These are phyloP conservation scores for Chrysomallon squamiferum DNA, from an alignment of 1,140 invertebrate genomes.

Conservation along the genomic window DNA sequence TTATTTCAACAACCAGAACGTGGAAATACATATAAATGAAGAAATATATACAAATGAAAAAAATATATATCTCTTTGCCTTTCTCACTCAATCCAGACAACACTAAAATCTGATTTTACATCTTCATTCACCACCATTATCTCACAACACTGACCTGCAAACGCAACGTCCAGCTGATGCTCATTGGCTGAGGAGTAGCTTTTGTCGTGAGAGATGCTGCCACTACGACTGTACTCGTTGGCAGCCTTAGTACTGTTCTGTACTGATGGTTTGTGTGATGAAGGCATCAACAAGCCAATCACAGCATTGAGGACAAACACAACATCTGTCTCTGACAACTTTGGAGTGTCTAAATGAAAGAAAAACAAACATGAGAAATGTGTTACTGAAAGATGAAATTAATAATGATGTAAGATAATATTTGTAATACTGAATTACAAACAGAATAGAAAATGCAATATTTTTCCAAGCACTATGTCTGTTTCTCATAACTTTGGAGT, in stretches of 20 bases:
- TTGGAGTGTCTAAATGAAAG: conserved; percentile 82
- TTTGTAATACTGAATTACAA: neutral
- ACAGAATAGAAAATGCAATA: neutral
- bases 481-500: too few species aligned
- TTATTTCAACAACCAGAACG: too few species aligned
- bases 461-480: neutral
- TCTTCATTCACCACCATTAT: too few species aligned
- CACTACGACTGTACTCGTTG: conserved; percentile 42
- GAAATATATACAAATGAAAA: too few species aligned
- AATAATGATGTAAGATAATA: neutral
- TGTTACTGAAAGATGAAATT: neutral
- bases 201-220: conserved; percentile 47
- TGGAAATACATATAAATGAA: too few species aligned
- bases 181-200: conserved; percentile 30
- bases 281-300: conserved; percentile 84
- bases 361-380: neutral
- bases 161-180: conserved; percentile 75
- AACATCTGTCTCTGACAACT: conserved; percentile 87
- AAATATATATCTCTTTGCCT: too few species aligned
- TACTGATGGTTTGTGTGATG: conserved; percentile 41
- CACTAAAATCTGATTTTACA: too few species aligned
- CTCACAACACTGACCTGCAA: conserved; percentile 80
- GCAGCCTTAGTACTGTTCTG: conserved; percentile 56
- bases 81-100: too few species aligned
- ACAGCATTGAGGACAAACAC: conserved; percentile 89